These are phyloP conservation scores for Acrocephalus arundinaceus DNA, from an alignment of 2,113 vertebrate species.

Conservation along the genomic window DNA sequence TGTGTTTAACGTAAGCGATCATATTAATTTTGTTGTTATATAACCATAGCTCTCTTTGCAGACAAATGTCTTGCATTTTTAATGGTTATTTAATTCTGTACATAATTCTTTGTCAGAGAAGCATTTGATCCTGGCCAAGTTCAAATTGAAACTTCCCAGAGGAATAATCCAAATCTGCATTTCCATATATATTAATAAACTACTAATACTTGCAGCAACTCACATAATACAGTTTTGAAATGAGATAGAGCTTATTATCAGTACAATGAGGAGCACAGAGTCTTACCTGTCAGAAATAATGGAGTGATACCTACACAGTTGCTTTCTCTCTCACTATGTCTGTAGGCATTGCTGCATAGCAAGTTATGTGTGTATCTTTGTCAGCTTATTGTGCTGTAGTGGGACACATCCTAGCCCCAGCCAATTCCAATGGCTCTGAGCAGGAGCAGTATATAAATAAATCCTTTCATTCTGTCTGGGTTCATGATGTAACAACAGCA, in stretches of 20 bases:
- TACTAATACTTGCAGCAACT: slow-evolving; percentile 28
- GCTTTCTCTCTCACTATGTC: slow-evolving; percentile 8
- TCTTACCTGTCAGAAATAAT: slow-evolving; percentile 67
- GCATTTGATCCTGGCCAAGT: slow-evolving; percentile 26
- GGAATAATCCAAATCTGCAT: slow-evolving; percentile 50
- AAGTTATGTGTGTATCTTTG: slow-evolving; percentile 10
- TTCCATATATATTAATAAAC: slow-evolving; percentile 64
- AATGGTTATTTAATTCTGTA: neutral
- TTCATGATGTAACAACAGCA: neutral
- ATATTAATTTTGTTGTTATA: neutral
- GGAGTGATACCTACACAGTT: slow-evolving; percentile 51
- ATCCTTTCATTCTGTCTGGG: neutral
- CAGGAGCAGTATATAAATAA: neutral
- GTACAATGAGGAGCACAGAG: slow-evolving; percentile 27
- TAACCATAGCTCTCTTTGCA: neutral
- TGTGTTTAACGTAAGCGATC: fast-evolving
- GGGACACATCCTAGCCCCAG: neutral
- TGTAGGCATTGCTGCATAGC: slow-evolving; percentile 10
- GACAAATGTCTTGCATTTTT: slow-evolving; percentile 7
- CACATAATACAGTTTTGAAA: slow-evolving; percentile 53
- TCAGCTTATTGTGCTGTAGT: neutral
- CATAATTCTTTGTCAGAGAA: slow-evolving; percentile 20
- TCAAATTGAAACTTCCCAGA: slow-evolving; percentile 38
- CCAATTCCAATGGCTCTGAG: neutral
- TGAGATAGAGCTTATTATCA: slow-evolving; percentile 56